These are phyloP conservation scores for Spea hammondii DNA, from an alignment of 2,797 vertebrate species.

Conservation along the genomic window DNA sequence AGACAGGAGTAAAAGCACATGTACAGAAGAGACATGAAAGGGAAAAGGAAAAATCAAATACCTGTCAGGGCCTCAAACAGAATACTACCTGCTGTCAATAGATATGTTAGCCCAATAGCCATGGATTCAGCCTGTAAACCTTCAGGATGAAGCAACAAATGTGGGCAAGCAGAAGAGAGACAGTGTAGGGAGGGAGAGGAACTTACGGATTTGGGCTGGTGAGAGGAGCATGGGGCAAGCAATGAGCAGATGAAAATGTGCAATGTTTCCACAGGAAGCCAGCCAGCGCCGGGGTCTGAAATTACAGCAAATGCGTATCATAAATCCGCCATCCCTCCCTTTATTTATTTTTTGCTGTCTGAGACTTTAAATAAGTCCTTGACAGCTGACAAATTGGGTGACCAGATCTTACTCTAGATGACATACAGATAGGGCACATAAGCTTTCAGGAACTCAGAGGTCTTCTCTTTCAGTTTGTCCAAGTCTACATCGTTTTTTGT, in stretches of 20 bases:
- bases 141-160: not conserved
- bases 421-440: too few species aligned
- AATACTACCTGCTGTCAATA: too few species aligned
- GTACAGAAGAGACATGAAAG: not conserved
- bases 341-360: not conserved
- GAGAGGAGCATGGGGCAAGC: slow-evolving; percentile 56
- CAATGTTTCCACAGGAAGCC: slow-evolving; percentile 60
- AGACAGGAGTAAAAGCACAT: not conserved
- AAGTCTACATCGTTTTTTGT: too few species aligned
- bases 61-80: too few species aligned
- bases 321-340: slow-evolving; percentile 9
- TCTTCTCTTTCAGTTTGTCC: too few species aligned
- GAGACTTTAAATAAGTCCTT: too few species aligned
- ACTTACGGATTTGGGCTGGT: slow-evolving; percentile 49
- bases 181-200: slow-evolving; percentile 23
- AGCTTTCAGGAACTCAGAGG: too few species aligned
- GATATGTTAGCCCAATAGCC: too few species aligned
- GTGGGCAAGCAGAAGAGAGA: slow-evolving; percentile 26
- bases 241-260: slow-evolving; percentile 56
- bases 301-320: slow-evolving; percentile 54
- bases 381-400: not conserved
- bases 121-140: too few species aligned
- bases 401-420: too few species aligned
- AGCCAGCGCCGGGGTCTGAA: slow-evolving; percentile 66
- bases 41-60: too few species aligned